These are phyloP conservation scores for Campoletis sonorensis DNA, from an alignment of 1,140 invertebrate genomes.

Conservation along the genomic window DNA sequence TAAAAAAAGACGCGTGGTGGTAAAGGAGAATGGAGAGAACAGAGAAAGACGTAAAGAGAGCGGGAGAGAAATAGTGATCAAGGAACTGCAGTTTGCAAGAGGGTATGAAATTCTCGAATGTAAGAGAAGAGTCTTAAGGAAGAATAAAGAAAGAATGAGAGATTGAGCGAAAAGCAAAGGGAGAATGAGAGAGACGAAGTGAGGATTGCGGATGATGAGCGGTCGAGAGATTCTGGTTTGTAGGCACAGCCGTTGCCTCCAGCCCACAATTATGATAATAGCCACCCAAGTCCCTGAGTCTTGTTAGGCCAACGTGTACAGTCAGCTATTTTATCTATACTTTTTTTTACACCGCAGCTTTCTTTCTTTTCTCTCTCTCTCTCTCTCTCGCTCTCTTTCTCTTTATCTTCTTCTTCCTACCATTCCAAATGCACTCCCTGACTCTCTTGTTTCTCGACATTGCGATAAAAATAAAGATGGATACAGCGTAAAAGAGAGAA, in stretches of 20 bases:
- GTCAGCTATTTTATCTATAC: slow-evolving; percentile 70
- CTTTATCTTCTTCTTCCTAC: slow-evolving; percentile 47
- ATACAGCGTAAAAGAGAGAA: background rate
- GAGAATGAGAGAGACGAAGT: slow-evolving; percentile 19
- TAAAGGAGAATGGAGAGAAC: slow-evolving; percentile 7
- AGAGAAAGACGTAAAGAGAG: background rate
- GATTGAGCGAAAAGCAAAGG: background rate
- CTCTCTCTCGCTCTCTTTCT: slow-evolving; percentile 38
- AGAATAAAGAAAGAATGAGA: slow-evolving; percentile 23
- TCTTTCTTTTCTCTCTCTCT: slow-evolving; percentile 41
- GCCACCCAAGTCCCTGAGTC: slow-evolving; percentile 70
- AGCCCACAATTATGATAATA: slow-evolving; percentile 77
- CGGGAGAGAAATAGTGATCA: slow-evolving; percentile 19
- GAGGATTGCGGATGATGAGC: slow-evolving; percentile 66
- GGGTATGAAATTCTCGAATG: slow-evolving; percentile 5
- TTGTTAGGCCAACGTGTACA: slow-evolving; percentile 74
- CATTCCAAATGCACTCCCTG: slow-evolving; percentile 29
- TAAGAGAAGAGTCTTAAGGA: slow-evolving; percentile 9
- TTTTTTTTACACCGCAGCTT: slow-evolving; percentile 60
- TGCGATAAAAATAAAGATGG: background rate
- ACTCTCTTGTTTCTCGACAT: background rate
- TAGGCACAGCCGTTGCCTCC: slow-evolving; percentile 75
- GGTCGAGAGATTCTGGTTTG: slow-evolving; percentile 76
- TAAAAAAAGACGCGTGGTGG: slow-evolving; percentile 1
- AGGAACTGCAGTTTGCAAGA: slow-evolving; percentile 22